Evolutionary conservation across 2,113 vertebrate genomes (phyloP).

Genomic region (Pelodiscus sinensis): DNA sequence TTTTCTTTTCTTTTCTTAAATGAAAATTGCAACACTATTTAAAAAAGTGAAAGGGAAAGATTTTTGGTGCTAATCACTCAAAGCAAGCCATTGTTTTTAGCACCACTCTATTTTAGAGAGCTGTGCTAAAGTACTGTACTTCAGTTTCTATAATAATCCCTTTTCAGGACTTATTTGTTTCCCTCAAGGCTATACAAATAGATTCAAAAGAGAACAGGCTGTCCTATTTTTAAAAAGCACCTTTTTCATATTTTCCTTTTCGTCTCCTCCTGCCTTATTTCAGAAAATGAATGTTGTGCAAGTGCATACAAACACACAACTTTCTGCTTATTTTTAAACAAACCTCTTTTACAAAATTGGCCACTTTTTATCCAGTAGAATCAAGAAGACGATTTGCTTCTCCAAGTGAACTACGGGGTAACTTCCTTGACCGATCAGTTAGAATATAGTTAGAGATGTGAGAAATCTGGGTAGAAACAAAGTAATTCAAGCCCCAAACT

Average conservation of each 20-base stretch:
- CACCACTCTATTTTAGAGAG: constrained; percentile 12
- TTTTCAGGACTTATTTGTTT: constrained; percentile 17
- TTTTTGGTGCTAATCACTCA: neutral
- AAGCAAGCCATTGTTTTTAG: neutral
- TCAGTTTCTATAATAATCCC: constrained; percentile 21
- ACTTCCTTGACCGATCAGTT: neutral
- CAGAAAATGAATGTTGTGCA: constrained; percentile 14
- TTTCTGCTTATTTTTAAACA: constrained; percentile 12
- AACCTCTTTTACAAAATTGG: neutral
- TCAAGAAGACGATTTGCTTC: neutral
- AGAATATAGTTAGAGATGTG: neutral
- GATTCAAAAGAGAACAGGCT: constrained; percentile 9
- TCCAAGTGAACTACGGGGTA: neutral
- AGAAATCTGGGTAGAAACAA: neutral
- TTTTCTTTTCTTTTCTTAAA: neutral
- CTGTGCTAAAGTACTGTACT: neutral
- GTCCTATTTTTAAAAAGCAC: constrained; percentile 14
- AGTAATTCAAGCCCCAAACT: neutral
- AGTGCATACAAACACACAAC: neutral
- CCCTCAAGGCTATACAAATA: neutral
- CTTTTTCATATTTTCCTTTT: neutral
- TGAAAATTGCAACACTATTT: neutral
- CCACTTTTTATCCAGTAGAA: neutral
- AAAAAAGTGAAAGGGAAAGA: neutral
- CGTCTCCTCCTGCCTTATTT: constrained; percentile 13